These are phyloP conservation scores for Apeira syringaria DNA, from an alignment of 2,888 invertebrate genomes.

Conservation along the genomic window DNA sequence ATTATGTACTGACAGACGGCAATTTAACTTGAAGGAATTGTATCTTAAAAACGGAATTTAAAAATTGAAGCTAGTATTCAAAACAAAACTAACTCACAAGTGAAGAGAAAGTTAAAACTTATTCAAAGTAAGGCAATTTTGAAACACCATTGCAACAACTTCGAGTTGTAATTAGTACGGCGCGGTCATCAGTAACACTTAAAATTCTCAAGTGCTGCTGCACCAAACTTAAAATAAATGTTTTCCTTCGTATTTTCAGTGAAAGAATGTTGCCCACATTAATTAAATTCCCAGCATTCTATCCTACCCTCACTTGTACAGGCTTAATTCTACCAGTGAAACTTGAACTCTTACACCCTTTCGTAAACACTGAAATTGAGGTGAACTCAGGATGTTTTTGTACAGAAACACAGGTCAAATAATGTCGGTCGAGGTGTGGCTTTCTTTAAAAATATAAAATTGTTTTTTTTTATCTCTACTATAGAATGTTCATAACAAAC, in stretches of 20 bases:
- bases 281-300: constrained; percentile 62
- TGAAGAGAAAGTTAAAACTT: background rate
- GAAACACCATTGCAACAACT: background rate
- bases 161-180: constrained; percentile 33
- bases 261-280: constrained; percentile 58
- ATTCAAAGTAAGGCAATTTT: background rate
- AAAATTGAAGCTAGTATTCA: no score
- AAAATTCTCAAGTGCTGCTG: constrained; percentile 43
- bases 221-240: constrained; percentile 45
- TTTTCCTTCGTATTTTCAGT: constrained; percentile 41
- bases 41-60: no score
- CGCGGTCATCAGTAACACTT: constrained; percentile 43
- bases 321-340: constrained; percentile 36
- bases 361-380: constrained; percentile 24
- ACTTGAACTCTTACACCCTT: constrained; percentile 40
- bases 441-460: constrained; percentile 55
- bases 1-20: no score
- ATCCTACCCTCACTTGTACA: constrained; percentile 32
- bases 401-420: constrained; percentile 37
- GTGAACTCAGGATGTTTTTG: constrained; percentile 30
- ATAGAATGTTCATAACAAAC: constrained; percentile 44
- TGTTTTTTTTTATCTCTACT: constrained; percentile 49
- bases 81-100: background rate
- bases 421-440: constrained; percentile 31
- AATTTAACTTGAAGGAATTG: no score